Base-by-base conservation (phyloP, 2,888 invertebrate genomes). In the Hemistola chrysoprasaria region DNA sequence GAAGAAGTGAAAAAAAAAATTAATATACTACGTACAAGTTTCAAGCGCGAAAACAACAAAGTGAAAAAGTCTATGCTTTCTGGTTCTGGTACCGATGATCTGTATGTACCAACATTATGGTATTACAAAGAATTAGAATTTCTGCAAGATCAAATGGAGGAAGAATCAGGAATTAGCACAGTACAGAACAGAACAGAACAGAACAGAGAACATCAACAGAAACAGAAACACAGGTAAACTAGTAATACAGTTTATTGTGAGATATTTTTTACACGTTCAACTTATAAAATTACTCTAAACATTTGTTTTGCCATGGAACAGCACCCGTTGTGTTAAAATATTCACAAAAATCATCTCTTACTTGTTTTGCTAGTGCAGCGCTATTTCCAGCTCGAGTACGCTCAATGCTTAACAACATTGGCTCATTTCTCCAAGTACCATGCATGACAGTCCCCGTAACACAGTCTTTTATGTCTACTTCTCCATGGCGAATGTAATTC, bases 31-130 rank as follows among this genome's bases (percentile, higher is more conserved):
- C 32, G 28, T 36, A 40, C 39, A 33, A 40, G 39, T 33, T 40
- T 40, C 33, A 40, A 33, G 28, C 40, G 40, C 34, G 40, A 40
- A 40, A 40, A 40, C 38, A 40, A 40, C 40, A 40, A 40, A 40
- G 34, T 40, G 40, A 40, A 40, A 40, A 40, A 40, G 34, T 40
- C 40, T 34, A 40, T 40, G 40, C 40, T 40, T 40, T 34, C 40
- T 40, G 34, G 40, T 40, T 40, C 40, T 34, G 33, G 40, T 34
- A 40, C 40, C 21, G 33, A 40, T 40, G 40, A 40, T 40, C 29
- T 34, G 33, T 40, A 40, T 40, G 40, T 40, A 40, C 34, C 40
- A 30, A 25, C 40, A 40, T 34, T 40, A 33, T 40, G 40, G 40
- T 40, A 40, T 24, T 40, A 40, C 33, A 40, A 40, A 40, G 40